Evolutionary conservation across 2,888 invertebrate genomes (phyloP), one percentile per base, ranked within the genome.

Genomic region (Melinaea marsaeus): DNA sequence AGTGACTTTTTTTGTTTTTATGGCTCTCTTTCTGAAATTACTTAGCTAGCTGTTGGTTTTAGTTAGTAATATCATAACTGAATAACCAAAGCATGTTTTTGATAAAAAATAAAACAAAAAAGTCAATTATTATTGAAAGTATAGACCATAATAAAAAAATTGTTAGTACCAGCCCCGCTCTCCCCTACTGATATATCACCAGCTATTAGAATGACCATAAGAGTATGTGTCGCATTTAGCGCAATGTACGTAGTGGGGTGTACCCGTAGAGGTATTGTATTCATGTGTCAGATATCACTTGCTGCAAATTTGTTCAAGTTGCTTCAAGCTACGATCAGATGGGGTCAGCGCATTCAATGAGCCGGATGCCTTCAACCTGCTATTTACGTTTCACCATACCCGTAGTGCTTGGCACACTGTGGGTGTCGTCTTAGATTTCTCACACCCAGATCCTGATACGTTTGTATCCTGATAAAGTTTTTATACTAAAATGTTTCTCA

Each of bases 261-360:
- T 72, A 69, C 62, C 69, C 63, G 62, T 62, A 71, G 65, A 71
- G 68, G 68, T 73, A 75, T 74, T 74, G 74, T 74, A 68, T 74
- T 75, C 71, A 71, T 71, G 72, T 73, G 73, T 72, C 66, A 71
- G 74, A 71, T 75, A 74, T 74, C 74, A 73, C 75, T 80, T 77
- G 74, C 72, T 73, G 73, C 77, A 77, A 84, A 81, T 85, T 83
- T 83, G 79, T 78, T 72, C 75, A 72, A 76, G 75, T 78, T 72
- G 81, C 81, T 82, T 76, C 79, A 72, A 83, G 82, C 80, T 75
- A 73, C 82, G 86, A 90, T 89, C 90, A 90, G 88, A 90, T 90
- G 89, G 84, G 90, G 90, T 90, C 90, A 89, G 84, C 87, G 87
- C 84, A 88, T 90, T 90, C 86, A 89, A 89, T 90, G 84, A 88